These are phyloP conservation scores for Calidris pygmaea DNA, from an alignment of 2,113 vertebrate genomes.

Conservation along the genomic window DNA sequence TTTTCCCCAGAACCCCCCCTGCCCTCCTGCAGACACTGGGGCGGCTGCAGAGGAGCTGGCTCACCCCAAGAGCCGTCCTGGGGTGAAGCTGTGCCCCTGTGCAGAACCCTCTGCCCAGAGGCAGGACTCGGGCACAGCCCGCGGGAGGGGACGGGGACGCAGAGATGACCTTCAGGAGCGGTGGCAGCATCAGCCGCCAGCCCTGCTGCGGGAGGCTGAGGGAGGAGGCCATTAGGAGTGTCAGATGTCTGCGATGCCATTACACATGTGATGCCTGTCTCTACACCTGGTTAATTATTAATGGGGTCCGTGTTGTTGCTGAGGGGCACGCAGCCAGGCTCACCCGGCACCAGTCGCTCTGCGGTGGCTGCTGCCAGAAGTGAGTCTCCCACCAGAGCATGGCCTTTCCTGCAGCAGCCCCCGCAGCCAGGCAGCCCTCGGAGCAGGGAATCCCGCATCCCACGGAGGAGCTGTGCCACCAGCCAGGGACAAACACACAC, in stretches of 20 bases:
- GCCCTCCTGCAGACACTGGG: not conserved
- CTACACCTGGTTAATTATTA: conserved; percentile 5
- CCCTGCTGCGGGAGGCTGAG: not conserved
- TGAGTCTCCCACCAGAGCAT: accelerated
- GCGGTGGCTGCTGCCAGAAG: not conserved
- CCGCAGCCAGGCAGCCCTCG: not conserved
- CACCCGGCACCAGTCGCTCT: accelerated
- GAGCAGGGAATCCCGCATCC: conserved; percentile 46
- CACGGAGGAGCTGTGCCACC: conserved; percentile 45
- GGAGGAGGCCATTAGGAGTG: not conserved
- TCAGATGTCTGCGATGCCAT: conserved; percentile 21
- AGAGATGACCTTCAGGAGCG: not conserved
- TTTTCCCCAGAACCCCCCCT: not conserved
- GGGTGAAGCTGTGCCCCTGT: not conserved
- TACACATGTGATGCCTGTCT: not conserved
- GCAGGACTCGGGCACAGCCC: accelerated
- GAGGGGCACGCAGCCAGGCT: not conserved
- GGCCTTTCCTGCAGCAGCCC: not conserved
- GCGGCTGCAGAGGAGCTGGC: not conserved
- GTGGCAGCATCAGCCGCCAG: not conserved
- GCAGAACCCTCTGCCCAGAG: not conserved
- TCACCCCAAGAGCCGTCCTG: accelerated
- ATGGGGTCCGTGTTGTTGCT: not conserved
- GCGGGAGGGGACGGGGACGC: accelerated
- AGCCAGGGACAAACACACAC: conserved; percentile 43